Percentiles rank a stretch among this genome's conserved stretches.
phyloP scores from a whole-genome alignment of 2,113 vertebrate species.

The Malurus melanocephalus region DNA sequence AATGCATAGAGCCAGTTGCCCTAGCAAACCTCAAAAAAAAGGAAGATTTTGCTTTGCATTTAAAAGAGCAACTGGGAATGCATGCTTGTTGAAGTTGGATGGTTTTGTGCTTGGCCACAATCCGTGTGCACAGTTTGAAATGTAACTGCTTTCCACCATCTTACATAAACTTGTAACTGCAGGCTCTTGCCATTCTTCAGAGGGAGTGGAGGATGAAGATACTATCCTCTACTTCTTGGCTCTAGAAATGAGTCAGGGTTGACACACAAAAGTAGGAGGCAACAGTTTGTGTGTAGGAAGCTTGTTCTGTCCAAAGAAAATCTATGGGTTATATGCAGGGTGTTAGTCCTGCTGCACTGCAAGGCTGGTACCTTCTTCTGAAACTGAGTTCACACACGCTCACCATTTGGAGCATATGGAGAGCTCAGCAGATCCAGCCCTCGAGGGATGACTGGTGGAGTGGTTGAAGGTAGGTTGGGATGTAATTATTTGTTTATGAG shows the following conservation, averaged over 20 bases:
- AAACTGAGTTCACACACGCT: not conserved
- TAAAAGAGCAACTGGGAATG: not conserved
- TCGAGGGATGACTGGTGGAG: not conserved
- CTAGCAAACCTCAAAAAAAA: not conserved
- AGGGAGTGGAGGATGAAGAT: not conserved
- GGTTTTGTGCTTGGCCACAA: not conserved
- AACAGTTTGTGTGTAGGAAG: constrained; percentile 50
- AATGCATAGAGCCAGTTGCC: not conserved
- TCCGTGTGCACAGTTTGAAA: not conserved
- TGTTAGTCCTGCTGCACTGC: not conserved
- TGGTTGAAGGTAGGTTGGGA: not conserved
- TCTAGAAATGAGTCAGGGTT: constrained; percentile 38
- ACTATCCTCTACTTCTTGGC: not conserved
- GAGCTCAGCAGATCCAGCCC: not conserved
- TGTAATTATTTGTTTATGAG: constrained; percentile 39
- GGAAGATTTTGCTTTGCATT: not conserved
- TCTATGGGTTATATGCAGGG: not conserved
- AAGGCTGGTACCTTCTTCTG: not conserved
- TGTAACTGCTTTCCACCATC: not conserved
- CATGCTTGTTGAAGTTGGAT: not conserved
- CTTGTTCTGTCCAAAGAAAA: constrained; percentile 30
- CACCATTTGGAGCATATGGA: not conserved
- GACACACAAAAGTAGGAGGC: constrained; percentile 51
- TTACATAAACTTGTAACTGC: not conserved
- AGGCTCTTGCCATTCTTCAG: not conserved